Evolutionary conservation across 1,140 invertebrate species (phyloP), one percentile per base, ranked within the genome.

Genomic region (Trichomalopsis sarcophagae): DNA sequence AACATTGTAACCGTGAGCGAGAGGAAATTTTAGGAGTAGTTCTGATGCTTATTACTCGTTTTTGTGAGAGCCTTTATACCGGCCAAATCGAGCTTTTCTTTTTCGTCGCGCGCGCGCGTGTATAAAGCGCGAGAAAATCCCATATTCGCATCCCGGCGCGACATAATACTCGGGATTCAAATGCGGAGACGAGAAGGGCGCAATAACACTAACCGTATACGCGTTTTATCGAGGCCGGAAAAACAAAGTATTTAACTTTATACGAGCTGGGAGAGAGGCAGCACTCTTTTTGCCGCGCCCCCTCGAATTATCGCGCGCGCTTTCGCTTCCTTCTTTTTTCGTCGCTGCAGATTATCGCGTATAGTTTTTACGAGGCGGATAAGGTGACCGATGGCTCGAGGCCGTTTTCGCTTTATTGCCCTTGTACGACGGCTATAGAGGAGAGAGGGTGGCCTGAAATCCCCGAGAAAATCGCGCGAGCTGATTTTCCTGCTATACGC

Each of bases 221-320:
- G 11, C 3, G 50, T 55, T 55, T 55, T 55, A 55, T 55, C 50
- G 50, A 55, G 50, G 17, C 27, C 66, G 21, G 23, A n/a, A 69
- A 69, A 69, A 69, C 66, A 69, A 69, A 23, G 66, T 69, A 69
- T 69, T 69, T 69, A 69, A 27, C 55, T 62, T 62, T 62, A n/a
- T 62, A 62, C 21, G 17, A 3, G 27, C 1, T 27, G 55, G 21
- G 4, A 36, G 2, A 36, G 5, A 4, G 33, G 4, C 33, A 36
- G 27, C 27, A 27, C 14, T 2, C 14, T 62, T 62, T 62, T 62
- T 62, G 55, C 17, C 55, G 17, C 14, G 27, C 27, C 27, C 27
- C 17, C 55, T 71, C 68, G 68, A 71, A 71, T 71, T 71, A 30
- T 71, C 30, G 68, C 14, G 6, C 9, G 68, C 4, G 33, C 33